Conservation (phyloP, 2,797 vertebrate species). For the Pterois miles region DNA sequence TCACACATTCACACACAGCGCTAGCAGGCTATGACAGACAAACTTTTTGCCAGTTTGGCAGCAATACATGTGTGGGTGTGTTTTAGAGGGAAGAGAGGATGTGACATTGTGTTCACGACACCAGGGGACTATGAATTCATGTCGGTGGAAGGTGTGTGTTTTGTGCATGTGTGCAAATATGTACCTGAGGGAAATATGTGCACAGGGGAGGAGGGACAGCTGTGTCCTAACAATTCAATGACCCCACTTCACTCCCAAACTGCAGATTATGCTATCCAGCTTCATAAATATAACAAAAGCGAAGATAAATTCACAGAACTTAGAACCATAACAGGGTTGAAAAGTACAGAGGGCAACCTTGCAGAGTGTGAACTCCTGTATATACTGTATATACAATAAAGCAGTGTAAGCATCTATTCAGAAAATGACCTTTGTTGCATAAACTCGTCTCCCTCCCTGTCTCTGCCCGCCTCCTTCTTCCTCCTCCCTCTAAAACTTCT, state of each 20-base stretch:
- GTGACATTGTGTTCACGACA: constrained; percentile 33
- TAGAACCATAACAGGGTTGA: constrained; percentile 29
- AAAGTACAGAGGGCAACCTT: constrained; percentile 42
- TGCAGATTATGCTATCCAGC: constrained; percentile 45
- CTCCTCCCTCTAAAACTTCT: constrained; percentile 42
- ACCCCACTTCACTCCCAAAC: constrained; percentile 60
- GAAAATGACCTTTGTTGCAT: constrained; percentile 47
- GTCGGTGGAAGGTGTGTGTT: constrained; percentile 34
- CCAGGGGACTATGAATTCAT: constrained; percentile 16
- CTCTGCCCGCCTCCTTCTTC: constrained; percentile 24
- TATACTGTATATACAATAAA: constrained; percentile 12
- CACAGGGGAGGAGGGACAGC: constrained; percentile 53
- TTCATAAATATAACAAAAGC: constrained; percentile 57
- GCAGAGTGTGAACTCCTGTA: constrained; percentile 14
- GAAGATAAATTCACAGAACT: constrained; percentile 35
- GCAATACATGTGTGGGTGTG: neutral
- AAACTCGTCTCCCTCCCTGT: constrained; percentile 25
- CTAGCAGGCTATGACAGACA: constrained; percentile 14
- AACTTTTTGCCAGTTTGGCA: constrained; percentile 3
- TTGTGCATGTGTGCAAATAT: constrained; percentile 36
- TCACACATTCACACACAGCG: constrained; percentile 6
- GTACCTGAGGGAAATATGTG: constrained; percentile 56
- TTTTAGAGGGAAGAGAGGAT: neutral
- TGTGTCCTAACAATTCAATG: constrained; percentile 69
- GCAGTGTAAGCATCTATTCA: constrained; percentile 47